Evolutionary conservation across 1,140 invertebrate genomes (phyloP).

Genomic region (Halesus radiatus): DNA sequence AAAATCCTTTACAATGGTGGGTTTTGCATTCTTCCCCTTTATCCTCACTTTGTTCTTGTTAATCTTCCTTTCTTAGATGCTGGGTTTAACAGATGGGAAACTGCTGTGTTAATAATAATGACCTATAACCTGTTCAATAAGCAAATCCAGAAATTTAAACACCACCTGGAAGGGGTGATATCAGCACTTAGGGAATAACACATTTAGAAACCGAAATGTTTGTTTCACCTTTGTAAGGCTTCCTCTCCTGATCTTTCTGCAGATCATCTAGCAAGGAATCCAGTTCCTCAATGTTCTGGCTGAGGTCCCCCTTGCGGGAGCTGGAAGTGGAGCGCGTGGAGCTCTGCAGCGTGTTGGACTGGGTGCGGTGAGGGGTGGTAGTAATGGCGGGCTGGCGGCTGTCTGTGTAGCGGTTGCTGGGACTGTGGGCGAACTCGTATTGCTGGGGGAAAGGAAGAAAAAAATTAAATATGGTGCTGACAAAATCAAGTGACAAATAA

Average conservation of each 20-base stretch:
- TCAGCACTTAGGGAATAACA: too few species aligned
- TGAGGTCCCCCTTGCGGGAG: constrained; percentile 64
- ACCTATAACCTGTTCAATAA: too few species aligned
- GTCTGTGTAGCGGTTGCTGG: constrained; percentile 58
- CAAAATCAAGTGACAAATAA: too few species aligned
- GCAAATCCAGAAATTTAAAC: too few species aligned
- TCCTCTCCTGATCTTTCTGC: constrained; percentile 68
- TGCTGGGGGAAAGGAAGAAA: constrained; percentile 35
- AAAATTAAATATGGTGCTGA: not conserved
- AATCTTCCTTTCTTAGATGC: too few species aligned
- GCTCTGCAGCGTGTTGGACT: constrained; percentile 50
- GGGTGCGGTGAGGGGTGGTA: constrained; percentile 60
- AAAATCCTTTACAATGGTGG: too few species aligned
- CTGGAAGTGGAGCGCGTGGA: constrained; percentile 49
- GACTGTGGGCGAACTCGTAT: constrained; percentile 60
- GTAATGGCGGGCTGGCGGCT: constrained; percentile 62
- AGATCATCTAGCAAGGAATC: constrained; percentile 69
- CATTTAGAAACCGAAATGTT: too few species aligned
- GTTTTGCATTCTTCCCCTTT: too few species aligned
- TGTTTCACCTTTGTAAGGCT: constrained; percentile 66
- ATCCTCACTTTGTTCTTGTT: too few species aligned
- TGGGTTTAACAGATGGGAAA: too few species aligned
- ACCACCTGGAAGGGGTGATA: too few species aligned
- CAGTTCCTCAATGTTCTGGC: constrained; percentile 68
- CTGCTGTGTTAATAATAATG: too few species aligned